Conservation (phyloP, 2,888 invertebrate genomes). For the Phyto melanocephala region DNA sequence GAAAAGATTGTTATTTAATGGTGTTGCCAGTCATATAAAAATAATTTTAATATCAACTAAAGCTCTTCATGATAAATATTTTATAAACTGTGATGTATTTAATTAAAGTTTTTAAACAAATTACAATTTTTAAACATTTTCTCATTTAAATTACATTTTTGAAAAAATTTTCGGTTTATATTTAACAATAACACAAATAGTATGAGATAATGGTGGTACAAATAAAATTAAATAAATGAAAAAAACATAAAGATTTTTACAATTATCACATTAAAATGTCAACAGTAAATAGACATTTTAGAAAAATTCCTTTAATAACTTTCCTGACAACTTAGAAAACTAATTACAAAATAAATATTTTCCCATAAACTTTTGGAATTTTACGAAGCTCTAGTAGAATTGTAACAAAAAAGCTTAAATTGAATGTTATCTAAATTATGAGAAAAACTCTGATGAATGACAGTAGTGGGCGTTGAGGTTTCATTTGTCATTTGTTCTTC, state of each 20-base stretch:
- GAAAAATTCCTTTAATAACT: constrained; percentile 23
- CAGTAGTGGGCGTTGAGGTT: constrained; percentile 56
- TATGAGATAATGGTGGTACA: no score
- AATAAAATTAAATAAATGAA: background rate
- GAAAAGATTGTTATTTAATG: no score
- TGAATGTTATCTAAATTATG: constrained; percentile 45
- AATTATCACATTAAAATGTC: constrained; percentile 37
- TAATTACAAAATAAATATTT: constrained; percentile 33
- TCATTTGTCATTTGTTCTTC: constrained; percentile 22
- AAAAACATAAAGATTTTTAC: background rate
- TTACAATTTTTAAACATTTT: no score
- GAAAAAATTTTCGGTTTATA: no score
- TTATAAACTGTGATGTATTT: no score
- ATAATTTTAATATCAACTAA: no score
- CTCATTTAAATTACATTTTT: no score
- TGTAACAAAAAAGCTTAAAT: constrained; percentile 34
- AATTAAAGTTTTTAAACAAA: no score
- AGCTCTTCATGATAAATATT: no score
- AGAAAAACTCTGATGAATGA: constrained; percentile 43
- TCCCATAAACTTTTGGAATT: constrained; percentile 52
- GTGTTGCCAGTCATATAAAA: no score
- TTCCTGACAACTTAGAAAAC: background rate
- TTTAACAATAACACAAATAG: no score
- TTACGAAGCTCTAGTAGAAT: constrained; percentile 19
- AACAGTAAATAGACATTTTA: background rate